Evolutionary conservation across 2,797 vertebrate genomes (phyloP).

Genomic region (Alauda arvensis): DNA sequence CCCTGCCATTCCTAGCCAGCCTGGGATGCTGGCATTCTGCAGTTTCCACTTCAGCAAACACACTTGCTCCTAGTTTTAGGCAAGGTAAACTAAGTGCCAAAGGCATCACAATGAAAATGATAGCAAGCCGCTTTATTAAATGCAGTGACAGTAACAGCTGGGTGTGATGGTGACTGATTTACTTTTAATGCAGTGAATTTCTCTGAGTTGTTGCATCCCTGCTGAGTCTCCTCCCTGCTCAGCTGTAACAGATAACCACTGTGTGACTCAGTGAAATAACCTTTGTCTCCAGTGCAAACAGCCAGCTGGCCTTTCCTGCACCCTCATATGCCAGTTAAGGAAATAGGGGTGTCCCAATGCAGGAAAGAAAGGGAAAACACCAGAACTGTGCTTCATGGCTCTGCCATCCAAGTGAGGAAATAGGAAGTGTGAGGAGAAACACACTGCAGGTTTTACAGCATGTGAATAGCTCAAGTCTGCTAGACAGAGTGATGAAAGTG

Average conservation of each 20-base stretch:
- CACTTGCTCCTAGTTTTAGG: neutral
- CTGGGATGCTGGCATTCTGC: neutral
- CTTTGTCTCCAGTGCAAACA: neutral
- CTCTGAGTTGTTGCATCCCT: neutral
- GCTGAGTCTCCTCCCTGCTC: neutral
- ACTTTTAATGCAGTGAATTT: neutral
- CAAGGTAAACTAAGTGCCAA: neutral
- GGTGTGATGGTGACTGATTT: neutral
- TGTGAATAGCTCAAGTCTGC: neutral
- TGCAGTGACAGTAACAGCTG: neutral
- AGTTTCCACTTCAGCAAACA: neutral
- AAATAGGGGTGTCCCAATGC: neutral
- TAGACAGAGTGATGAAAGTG: neutral
- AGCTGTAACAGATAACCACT: neutral
- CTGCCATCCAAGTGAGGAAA: neutral
- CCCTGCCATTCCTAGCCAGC: neutral
- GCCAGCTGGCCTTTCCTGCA: neutral
- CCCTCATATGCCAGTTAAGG: fast-evolving
- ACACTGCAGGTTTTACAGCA: neutral
- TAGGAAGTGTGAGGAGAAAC: slow-evolving; percentile 19
- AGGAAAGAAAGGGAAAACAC: neutral
- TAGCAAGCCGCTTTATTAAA: slow-evolving; percentile 18
- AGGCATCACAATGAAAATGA: neutral
- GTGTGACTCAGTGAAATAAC: neutral
- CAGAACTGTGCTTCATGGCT: neutral